These are phyloP conservation scores for Drosophila pseudotakahashii DNA, from an alignment of 2,888 invertebrate species.

Conservation along the genomic window DNA sequence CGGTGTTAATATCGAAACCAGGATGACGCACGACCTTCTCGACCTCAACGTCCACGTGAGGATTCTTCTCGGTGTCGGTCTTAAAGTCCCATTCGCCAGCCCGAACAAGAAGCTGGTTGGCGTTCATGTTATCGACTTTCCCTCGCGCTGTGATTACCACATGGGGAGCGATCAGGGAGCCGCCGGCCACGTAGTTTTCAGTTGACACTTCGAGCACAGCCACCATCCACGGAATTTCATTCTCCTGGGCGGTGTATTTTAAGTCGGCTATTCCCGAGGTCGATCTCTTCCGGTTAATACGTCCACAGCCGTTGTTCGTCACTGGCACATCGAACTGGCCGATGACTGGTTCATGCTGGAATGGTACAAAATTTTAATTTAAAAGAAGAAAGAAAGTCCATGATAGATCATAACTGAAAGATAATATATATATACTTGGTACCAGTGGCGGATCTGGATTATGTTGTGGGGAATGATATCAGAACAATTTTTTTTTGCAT, in stretches of 20 bases:
- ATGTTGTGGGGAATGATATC: no score
- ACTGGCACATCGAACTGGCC: no score
- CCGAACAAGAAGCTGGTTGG: constrained; percentile 12
- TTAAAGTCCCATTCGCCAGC: constrained; percentile 52
- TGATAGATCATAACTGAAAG: no score
- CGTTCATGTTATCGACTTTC: no score
- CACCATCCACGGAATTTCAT: constrained; percentile 45
- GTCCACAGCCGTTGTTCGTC: no score
- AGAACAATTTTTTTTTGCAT: no score
- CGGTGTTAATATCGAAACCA: background rate
- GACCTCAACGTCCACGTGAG: constrained; percentile 12
- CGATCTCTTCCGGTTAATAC: no score
- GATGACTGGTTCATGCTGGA: background rate
- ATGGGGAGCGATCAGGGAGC: constrained; percentile 33
- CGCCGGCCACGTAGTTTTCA: constrained; percentile 22
- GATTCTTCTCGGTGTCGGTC: background rate
- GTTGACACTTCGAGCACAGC: background rate
- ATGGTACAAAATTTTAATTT: background rate
- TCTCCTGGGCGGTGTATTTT: constrained; percentile 7
- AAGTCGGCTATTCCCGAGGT: background rate
- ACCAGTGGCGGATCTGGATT: no score
- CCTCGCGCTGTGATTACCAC: constrained; percentile 28
- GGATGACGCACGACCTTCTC: constrained; percentile 11
- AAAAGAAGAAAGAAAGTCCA: no score
- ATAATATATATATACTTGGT: no score